phyloP scores from a whole-genome alignment of 2,888 invertebrate genomes.

The Lycophotia porphyrea region DNA sequence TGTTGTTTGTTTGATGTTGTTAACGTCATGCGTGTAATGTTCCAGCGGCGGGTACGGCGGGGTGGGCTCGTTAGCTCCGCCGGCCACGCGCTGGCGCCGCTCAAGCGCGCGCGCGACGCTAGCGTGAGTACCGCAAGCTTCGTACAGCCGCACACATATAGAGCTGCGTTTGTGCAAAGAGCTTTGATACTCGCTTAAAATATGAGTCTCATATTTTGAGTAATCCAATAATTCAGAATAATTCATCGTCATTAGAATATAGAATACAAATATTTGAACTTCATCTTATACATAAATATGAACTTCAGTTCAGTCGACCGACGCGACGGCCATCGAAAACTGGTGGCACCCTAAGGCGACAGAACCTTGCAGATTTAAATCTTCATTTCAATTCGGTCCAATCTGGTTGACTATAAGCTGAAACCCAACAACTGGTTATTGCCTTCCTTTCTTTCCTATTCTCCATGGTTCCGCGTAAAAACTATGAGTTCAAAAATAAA shows the following conservation, averaged over 20 bases:
- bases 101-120: slow-evolving; percentile 79
- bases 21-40: fast-evolving
- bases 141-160: too few species aligned
- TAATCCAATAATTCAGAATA: too few species aligned
- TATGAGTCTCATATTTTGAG: too few species aligned
- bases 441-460: background rate
- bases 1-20: too few species aligned
- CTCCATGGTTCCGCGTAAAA: background rate
- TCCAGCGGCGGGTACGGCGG: slow-evolving; percentile 77
- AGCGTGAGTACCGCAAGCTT: too few species aligned
- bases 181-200: too few species aligned
- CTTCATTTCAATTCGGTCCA: too few species aligned
- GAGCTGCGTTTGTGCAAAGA: too few species aligned
- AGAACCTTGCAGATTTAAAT: background rate
- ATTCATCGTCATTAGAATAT: too few species aligned
- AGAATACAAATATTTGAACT: too few species aligned
- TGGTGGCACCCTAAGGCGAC: background rate
- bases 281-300: background rate
- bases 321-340: background rate
- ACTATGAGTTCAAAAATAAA: background rate
- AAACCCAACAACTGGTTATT: background rate
- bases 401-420: background rate
- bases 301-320: background rate
- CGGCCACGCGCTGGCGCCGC: slow-evolving; percentile 77
- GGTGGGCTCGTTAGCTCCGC: slow-evolving; percentile 87